Base-by-base conservation (phyloP, 2,888 invertebrate genomes). In the Chelonus formosanus region DNA sequence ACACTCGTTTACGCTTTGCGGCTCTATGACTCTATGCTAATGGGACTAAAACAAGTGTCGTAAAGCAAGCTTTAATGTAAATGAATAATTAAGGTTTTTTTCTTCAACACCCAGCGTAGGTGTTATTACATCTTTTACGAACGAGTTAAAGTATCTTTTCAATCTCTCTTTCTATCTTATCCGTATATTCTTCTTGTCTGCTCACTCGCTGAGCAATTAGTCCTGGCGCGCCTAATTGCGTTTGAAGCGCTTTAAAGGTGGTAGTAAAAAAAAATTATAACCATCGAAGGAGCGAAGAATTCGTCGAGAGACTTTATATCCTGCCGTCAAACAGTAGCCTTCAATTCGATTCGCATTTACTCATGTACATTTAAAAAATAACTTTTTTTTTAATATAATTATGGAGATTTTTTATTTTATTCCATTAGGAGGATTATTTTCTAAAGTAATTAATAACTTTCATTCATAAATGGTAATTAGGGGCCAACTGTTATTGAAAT, bases 71-170 rank as follows among this genome's bases (percentile, higher is more conserved):
- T 56, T 65, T 63, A 65, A 63, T 71, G 70, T 78, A 78, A 79
- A 75, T 78, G 78, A 79, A 79, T 79, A 79, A 79, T 79, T 79
- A 78, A 60, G 35, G 64, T 69, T 74, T 75, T 74, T 72, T 74
- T 70, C 67, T 70, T 70, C 64, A 65, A 72, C 55, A 69, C 70
- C 52, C 67, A 65, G 73, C 74, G 73, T 73, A 71, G 70, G 73
- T 72, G 69, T 73, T 73, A 72, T 75, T 75, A 75, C 71, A 72
- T 73, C 67, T 68, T 72, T 71, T 70, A 70, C 68, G 66, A 70
- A 63, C 67, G 70, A 70, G 66, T 61, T 68, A 57, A 65, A 68
- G 67, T 60, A 48, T 54, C 63, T 65, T 68, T 69, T 70, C 67
- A 61, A 67, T 61, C 59, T 65, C 65, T 65, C 63, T 68, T 59